Evolutionary conservation across 2,113 vertebrate species (phyloP), one percentile per base, ranked within the genome.

Genomic region (Misgurnus mizolepis): DNA sequence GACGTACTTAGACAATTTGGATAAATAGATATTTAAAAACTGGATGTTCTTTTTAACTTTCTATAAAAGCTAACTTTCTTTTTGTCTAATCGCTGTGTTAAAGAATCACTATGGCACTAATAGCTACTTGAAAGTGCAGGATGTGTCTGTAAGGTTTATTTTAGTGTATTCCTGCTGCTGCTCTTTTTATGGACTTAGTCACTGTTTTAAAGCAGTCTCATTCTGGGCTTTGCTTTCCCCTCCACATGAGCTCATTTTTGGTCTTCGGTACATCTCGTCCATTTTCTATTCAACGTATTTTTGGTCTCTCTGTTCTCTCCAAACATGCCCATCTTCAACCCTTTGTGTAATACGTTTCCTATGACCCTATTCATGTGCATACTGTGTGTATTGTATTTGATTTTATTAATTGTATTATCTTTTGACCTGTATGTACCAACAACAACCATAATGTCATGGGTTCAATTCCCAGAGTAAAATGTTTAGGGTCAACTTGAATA

Each of bases 81-180:
- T 45, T 7, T 11, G 5, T 58, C 7, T 18, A 7, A 17, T 49
- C 22, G 17, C 43, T 49, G 50, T 72, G 18, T 8, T 12, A 10
- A 43, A 12, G 18, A 64, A 64, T 41, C 12, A n/a, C 18, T 64
- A 76, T 76, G 58, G 73, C 58, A 76, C 43, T 76, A 64, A 76
- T 76, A 47, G 27, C 73, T 45, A 10, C n/a, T 15, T 74, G 40
- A 22, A 22, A 60, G 55, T 40, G 17, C 15, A 56, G 17, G 9
- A 18, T 72, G 70, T 76, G 45, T 10, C 60, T n/a, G 27, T 47
- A 11, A 14, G 40, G 62, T 41, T 77, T 77, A 73, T 72, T 80
- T 41, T 80, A 64, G 62, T 41, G 15, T 50, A 17, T 53, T 65
- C 73, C 43, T 50, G 43, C 12, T 76, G 14, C 41, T 1, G 4